Conservation (phyloP, 1,140 invertebrate species). For the Streblospio benedicti region DNA sequence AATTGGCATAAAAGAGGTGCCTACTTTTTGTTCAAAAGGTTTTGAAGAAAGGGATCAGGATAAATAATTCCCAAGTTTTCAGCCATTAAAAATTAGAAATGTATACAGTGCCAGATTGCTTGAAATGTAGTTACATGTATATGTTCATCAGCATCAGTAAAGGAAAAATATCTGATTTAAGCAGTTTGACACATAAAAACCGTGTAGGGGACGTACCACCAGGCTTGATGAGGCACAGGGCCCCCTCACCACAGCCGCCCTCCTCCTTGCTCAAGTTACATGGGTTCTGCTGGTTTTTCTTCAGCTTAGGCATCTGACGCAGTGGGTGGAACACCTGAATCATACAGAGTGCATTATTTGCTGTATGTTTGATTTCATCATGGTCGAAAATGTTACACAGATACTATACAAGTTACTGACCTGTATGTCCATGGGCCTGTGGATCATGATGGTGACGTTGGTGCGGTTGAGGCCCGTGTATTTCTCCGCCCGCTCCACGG, state of each 20-base stretch:
- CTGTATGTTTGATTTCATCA: too few species aligned
- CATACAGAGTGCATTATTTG: not conserved
- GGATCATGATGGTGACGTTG: slow-evolving; percentile 80
- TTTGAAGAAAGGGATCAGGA: too few species aligned
- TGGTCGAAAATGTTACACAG: too few species aligned
- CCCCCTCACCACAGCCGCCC: slow-evolving; percentile 57
- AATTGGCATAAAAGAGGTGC: too few species aligned
- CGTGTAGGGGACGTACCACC: slow-evolving; percentile 7
- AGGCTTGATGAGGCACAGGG: slow-evolving; percentile 68
- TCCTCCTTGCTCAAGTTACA: slow-evolving; percentile 48
- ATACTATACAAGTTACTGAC: slow-evolving; percentile 52
- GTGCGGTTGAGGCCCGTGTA: slow-evolving; percentile 84
- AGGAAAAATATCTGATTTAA: too few species aligned
- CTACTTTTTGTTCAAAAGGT: too few species aligned
- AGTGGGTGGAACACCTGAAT: slow-evolving; percentile 43
- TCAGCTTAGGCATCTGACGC: slow-evolving; percentile 55
- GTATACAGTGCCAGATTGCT: too few species aligned
- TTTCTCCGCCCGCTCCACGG: slow-evolving; percentile 90
- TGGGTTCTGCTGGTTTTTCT: slow-evolving; percentile 42
- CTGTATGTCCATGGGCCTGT: slow-evolving; percentile 81
- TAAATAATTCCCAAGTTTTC: too few species aligned
- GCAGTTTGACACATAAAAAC: too few species aligned
- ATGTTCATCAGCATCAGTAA: too few species aligned
- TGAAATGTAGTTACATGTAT: too few species aligned
- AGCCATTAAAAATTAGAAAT: too few species aligned